Evolutionary conservation across 2,113 vertebrate species (phyloP), one percentile per base, ranked within the genome.

Genomic region (Himantopus leucocephalus): DNA sequence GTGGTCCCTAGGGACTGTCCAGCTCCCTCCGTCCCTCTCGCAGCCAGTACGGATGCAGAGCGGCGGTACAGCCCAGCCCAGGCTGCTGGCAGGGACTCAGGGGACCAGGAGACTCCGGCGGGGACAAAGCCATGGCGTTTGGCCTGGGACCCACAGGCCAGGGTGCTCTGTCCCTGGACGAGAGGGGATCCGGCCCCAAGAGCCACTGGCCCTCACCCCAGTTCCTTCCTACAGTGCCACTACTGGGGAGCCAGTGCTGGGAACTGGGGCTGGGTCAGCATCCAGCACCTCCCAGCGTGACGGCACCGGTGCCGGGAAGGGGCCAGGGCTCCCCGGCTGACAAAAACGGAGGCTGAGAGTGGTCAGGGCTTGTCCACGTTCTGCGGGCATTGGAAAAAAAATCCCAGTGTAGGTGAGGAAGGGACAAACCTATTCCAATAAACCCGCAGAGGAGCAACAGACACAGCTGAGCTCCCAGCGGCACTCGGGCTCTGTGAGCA

Each of bases 401-500:
- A 3, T 3, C 56, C 91, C 71, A 18, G 66, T 3, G 47, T 56
- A 37, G 58, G 74, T 23, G 5, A 55, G 26, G 73, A 72, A 78
- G 39, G n/a, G 27, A 32, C 53, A 64, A 64, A 37, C 0, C 10
- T 34, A 9, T 26, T 22, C 26, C 8, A 35, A 29, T 7, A 5
- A 79, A 68, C 18, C 27, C 4, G 47, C 50, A 35, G 64, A 39
- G 30, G n/a, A 59, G 41, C 52, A 48, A 2, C 1, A 3, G 30
- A 5, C 18, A 24, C 50, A 37, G 56, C 45, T 8, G 27, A 1
- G 47, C 53, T 55, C 12, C 32, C 84, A 20, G 73, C 39, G 13
- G 8, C 5, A 2, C 73, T 22, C 0, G 1, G n/a, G 71, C 41
- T 67, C 56, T 0, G 10, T 0, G 64, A 0, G 60, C 50, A 27